Percentiles rank a stretch among this genome's conserved stretches.
Evolutionary conservation across 2,113 vertebrate genomes (phyloP).

Genomic region (Coryphaenoides rupestris): DNA sequence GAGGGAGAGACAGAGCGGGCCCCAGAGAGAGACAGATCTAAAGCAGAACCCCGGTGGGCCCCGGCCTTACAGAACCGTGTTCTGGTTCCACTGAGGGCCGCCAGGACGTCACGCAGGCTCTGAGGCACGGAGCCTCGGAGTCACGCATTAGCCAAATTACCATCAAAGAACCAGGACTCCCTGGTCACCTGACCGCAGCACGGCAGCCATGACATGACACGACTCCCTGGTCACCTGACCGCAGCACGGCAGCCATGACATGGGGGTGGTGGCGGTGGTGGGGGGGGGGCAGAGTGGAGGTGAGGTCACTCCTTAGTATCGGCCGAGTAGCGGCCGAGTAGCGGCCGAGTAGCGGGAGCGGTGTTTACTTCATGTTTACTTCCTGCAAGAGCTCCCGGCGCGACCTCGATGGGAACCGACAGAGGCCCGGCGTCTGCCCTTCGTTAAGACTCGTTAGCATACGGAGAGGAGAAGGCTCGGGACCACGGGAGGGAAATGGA

Average conservation of each 20-base stretch:
- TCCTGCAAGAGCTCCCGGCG: constrained; percentile 45
- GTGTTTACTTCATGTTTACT: constrained; percentile 44
- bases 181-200: constrained; percentile 35
- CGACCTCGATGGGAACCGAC: constrained; percentile 57
- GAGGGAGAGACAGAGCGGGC: constrained; percentile 7
- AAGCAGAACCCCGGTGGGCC: constrained; percentile 15
- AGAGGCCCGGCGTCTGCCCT: constrained; percentile 59
- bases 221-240: constrained; percentile 28
- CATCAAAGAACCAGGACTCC: constrained; percentile 57
- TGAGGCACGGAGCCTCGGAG: constrained; percentile 35
- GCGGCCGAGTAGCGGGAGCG: too few relatives aligned
- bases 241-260: constrained; percentile 35
- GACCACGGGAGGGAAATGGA: constrained; percentile 4
- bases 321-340: too few relatives aligned
- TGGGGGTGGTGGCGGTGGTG: constrained; percentile 19
- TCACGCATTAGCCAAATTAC: constrained; percentile 35
- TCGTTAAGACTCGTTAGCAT: constrained; percentile 62
- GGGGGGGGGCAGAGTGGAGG: constrained; percentile 35
- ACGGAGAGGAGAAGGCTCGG: constrained; percentile 51
- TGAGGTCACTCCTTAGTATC: constrained; percentile 66
- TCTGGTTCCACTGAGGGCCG: constrained; percentile 48
- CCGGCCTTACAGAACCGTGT: constrained; percentile 19
- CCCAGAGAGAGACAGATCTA: constrained; percentile 21
- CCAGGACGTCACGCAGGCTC: constrained; percentile 49
- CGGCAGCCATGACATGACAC: constrained; percentile 32